Base-by-base conservation (phyloP, 2,888 invertebrate genomes). In the Mactromeris polynyma region DNA sequence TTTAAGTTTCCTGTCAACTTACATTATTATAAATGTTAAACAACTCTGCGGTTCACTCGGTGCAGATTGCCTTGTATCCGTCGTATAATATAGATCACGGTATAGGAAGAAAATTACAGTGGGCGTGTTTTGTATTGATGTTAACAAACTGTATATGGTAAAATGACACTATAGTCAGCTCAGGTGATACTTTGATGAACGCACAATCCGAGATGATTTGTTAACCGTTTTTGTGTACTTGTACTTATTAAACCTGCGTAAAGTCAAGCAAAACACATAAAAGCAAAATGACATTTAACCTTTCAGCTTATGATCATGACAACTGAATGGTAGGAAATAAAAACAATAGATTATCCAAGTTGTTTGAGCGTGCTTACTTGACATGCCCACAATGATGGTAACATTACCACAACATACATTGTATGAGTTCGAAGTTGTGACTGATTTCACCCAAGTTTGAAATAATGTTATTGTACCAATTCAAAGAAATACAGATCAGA, bases 61-160 rank as follows among this genome's bases (percentile, higher is more conserved):
- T 73, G 26, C 73, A 73, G 33, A 31, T 19, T 21, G 21, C n/a
- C n/a, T 21, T 58, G 19, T 21, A 26, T 58, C 19, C 58, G 21
- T n/a, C n/a, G 36, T 73, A 36, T 26, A 11, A 73, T 40, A 83
- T 40, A 73, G 42, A 64, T 69, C 33, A n/a, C 31, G 31, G 42
- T 73, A 78, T 78, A 84, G 77, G 84, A 84, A 78, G 84, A 84
- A 78, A 84, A 84, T 84, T 78, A 84, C 42, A 19, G 83, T 78
- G 73, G 83, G 83, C 83, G 83, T 1, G 73, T 58, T 26, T 31
- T 19, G 19, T 21, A 46, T 46, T 77, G 84, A 84, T 77, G 84
- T 84, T 78, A 84, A 84, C 84, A 84, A 84, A 78, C 77, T 14
- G n/a, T 54, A 54, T 21, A 77, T n/a, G n/a, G 84, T 84, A 78